Base-by-base conservation (phyloP, 2,113 vertebrate species). In the Apaloderma vittatum region DNA sequence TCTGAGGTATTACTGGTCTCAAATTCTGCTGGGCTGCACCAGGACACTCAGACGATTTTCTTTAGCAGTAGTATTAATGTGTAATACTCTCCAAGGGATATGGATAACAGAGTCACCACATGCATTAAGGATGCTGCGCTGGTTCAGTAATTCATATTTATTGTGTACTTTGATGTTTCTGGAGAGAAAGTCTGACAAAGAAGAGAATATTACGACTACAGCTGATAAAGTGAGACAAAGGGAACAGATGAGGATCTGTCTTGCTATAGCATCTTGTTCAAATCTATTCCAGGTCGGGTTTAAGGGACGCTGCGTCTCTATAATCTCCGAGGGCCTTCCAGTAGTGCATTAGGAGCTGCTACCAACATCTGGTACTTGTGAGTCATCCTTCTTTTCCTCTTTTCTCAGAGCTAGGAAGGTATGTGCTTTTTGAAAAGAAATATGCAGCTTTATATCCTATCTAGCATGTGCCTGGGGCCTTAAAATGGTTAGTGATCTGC, bases 321-420 rank as follows among this genome's bases (percentile, higher is more conserved):
- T 23, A 90, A 10, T 71, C 57, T 90, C 40, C 9, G 24, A 72
- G 45, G 32, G 70, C 57, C 52, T 95, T 85, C 71, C 61, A 86
- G 59, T 63, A 89, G 61, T 16, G 34, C 2, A 0, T 59, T 92
- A 74, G 78, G 76, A 89, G 73, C 62, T 57, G 32, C 22, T 86
- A 67, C 61, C 66, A 82, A 91, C 61, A 93, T 89, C 83, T 95
- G 95, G 77, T 86, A 21, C 48, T 62, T 51, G 29, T 89, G 77
- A 91, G 45, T 84, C 37, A 85, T 65, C 45, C 34, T 88, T 75
- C 63, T 92, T 86, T 91, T 76, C 20, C 16, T 57, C 32, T 58
- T 86, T 84, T 87, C 52, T 55, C 79, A 29, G 51, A 85, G 55
- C 86, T 76, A 70, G 83, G 86, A 66, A 26, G 9, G 11, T 86